A percentile compares a stretch with the other conserved stretches of the same genome.
Conservation (phyloP, 2,888 invertebrate species). For the Netelia inedita region DNA sequence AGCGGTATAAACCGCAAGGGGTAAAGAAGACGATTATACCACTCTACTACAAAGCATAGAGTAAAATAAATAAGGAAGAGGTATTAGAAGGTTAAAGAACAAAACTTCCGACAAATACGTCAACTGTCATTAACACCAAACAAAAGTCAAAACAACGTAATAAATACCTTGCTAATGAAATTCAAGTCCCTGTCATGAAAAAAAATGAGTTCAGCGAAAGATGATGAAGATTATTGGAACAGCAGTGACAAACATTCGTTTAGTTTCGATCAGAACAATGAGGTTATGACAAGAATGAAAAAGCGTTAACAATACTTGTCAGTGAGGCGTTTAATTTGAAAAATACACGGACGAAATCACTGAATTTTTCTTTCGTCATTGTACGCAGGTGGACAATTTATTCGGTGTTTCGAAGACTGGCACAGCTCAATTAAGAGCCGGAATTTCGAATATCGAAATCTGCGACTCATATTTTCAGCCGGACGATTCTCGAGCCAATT, state of each 20-base stretch:
- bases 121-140: not conserved
- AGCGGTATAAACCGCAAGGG: no score
- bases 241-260: slow-evolving; percentile 90
- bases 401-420: slow-evolving; percentile 86
- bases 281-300: slow-evolving; percentile 84
- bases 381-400: slow-evolving; percentile 86
- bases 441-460: slow-evolving; percentile 79
- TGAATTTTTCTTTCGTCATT: slow-evolving; percentile 59
- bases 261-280: slow-evolving; percentile 91
- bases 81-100: no score
- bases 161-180: not conserved
- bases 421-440: slow-evolving; percentile 83
- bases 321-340: slow-evolving; percentile 1
- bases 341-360: slow-evolving; percentile 26
- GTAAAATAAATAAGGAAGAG: no score
- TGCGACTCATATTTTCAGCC: slow-evolving; percentile 76
- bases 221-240: slow-evolving; percentile 93
- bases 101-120: no score
- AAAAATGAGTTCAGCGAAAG: slow-evolving; percentile 81
- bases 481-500: slow-evolving; percentile 75
- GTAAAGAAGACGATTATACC: no score
- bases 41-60: no score
- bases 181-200: not conserved
- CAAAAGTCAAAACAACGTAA: not conserved
- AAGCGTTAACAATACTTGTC: slow-evolving; percentile 15